Conservation (phyloP, 2,888 invertebrate species). For the Pyrocoelia pectoralis region DNA sequence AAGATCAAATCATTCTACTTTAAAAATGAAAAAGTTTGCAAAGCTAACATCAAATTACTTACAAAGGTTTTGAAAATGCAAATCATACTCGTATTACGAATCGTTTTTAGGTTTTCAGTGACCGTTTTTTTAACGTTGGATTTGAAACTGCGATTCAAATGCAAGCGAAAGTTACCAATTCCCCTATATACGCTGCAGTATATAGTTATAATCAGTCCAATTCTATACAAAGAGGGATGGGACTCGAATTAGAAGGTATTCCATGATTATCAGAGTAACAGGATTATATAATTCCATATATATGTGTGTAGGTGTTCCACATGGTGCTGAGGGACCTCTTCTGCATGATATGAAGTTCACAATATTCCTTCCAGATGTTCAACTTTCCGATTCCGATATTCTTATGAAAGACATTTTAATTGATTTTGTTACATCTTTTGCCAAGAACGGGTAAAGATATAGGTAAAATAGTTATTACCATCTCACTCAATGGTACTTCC, state of each 20-base stretch:
- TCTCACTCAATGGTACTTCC: too few relatives aligned
- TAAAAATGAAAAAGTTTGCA: slow-evolving; percentile 38
- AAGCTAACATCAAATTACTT: slow-evolving; percentile 42
- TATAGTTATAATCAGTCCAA: too few relatives aligned
- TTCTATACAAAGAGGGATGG: slow-evolving; percentile 43
- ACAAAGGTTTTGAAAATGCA: slow-evolving; percentile 42
- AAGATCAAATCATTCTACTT: slow-evolving; percentile 49
- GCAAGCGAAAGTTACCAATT: slow-evolving; percentile 50
- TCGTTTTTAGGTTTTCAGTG: slow-evolving; percentile 65
- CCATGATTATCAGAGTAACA: too few relatives aligned
- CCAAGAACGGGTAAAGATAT: not conserved
- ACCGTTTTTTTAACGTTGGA: slow-evolving; percentile 64
- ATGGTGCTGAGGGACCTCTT: slow-evolving; percentile 15
- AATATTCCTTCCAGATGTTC: not conserved
- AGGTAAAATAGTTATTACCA: too few relatives aligned
- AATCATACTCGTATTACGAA: not conserved
- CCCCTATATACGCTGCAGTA: slow-evolving; percentile 61
- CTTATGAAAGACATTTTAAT: slow-evolving; percentile 18
- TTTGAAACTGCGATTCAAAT: slow-evolving; percentile 44
- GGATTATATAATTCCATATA: not conserved
- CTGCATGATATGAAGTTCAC: not conserved
- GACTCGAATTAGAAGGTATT: not conserved
- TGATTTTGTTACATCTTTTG: slow-evolving; percentile 5
- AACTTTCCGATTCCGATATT: not conserved
- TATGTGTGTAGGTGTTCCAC: slow-evolving; percentile 7